phyloP scores from a whole-genome alignment of 1,140 invertebrate species.

The Lasaia peninsularis region DNA sequence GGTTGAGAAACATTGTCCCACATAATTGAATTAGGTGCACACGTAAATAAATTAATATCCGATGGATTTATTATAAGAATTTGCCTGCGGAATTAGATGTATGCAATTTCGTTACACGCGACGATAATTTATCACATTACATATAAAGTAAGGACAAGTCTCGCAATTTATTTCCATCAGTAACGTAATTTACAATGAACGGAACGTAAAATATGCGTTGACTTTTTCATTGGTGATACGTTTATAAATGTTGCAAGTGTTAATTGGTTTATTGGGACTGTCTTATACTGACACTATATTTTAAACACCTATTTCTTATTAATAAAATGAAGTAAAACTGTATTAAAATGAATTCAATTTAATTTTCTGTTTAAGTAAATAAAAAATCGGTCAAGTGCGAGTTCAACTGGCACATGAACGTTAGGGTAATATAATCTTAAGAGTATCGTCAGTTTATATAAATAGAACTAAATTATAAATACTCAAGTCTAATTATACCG shows the following conservation, averaged over 20 bases:
- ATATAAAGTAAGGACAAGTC: slow-evolving; percentile 5
- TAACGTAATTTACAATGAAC: slow-evolving; percentile 2
- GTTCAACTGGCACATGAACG: too few species aligned
- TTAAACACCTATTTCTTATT: too few species aligned
- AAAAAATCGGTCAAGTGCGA: too few species aligned
- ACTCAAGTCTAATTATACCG: too few species aligned
- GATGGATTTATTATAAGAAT: slow-evolving; percentile 11
- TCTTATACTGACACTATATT: neutral
- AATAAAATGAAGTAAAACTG: too few species aligned
- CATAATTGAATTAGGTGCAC: slow-evolving; percentile 9
- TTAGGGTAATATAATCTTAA: too few species aligned
- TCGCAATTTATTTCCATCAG: slow-evolving; percentile 1
- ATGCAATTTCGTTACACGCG: slow-evolving; percentile 6
- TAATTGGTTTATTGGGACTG: slow-evolving; percentile 4
- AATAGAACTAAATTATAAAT: too few species aligned
- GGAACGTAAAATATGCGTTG: slow-evolving; percentile 4
- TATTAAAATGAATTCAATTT: too few species aligned
- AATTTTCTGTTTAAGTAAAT: too few species aligned
- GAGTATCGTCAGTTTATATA: too few species aligned
- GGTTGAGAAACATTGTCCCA: neutral
- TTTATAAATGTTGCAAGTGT: neutral
- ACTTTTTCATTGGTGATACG: neutral
- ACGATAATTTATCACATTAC: slow-evolving; percentile 4
- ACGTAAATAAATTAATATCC: slow-evolving; percentile 9
- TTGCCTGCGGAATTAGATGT: slow-evolving; percentile 8